These are phyloP conservation scores for Xiphias gladius DNA, from an alignment of 2,113 vertebrate species.

Conservation along the genomic window DNA sequence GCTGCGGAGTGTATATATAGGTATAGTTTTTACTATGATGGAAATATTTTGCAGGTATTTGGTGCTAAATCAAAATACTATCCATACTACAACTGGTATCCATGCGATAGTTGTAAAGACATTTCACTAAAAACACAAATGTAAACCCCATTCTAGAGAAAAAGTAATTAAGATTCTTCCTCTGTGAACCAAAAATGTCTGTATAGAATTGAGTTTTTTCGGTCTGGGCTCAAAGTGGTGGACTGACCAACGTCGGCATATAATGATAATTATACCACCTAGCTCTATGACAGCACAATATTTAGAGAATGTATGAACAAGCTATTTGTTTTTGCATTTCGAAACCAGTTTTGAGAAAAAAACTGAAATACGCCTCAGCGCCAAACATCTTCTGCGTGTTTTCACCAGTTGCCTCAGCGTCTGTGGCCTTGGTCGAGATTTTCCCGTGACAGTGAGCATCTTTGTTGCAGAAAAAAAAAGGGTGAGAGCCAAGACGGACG, in stretches of 20 bases:
- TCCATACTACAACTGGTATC: too few relatives aligned
- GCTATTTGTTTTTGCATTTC: background rate
- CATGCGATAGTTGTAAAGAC: too few relatives aligned
- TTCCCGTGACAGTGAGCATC: slow-evolving; percentile 65
- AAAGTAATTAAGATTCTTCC: background rate
- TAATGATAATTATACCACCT: too few relatives aligned
- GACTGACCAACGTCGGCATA: too few relatives aligned
- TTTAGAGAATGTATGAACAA: background rate
- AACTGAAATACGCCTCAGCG: background rate
- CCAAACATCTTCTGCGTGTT: slow-evolving; percentile 46
- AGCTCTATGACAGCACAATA: background rate
- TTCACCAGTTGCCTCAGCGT: slow-evolving; percentile 22
- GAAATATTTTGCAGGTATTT: too few relatives aligned
- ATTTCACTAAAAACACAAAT: too few relatives aligned
- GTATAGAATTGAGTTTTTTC: too few relatives aligned
- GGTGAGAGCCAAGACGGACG: slow-evolving; percentile 46
- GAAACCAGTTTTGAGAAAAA: background rate
- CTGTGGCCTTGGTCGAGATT: slow-evolving; percentile 16
- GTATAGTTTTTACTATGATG: too few relatives aligned
- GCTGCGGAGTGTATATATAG: too few relatives aligned
- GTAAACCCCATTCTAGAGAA: background rate
- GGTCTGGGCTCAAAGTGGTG: too few relatives aligned
- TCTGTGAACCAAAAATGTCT: too few relatives aligned
- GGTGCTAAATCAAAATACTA: too few relatives aligned
- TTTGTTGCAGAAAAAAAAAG: slow-evolving; percentile 61